Evolutionary conservation across 2,797 vertebrate genomes (phyloP).

Genomic region (Hylomyscus alleni): DNA sequence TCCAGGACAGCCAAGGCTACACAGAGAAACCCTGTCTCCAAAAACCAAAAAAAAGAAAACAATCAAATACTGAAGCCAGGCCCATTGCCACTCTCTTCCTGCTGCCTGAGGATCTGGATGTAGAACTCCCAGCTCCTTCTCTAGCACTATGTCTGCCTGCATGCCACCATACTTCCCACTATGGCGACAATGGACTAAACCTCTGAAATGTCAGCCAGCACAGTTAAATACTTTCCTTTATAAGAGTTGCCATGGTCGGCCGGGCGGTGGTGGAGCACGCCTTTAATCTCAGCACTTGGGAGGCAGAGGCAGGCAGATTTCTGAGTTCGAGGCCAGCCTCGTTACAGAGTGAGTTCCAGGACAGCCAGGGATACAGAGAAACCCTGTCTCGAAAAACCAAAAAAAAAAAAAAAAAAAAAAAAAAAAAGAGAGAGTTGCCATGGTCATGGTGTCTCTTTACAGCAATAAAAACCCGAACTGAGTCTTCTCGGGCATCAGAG

Average conservation of each 20-base stretch:
- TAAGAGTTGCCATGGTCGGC: background rate
- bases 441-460: background rate
- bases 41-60: too few relatives aligned
- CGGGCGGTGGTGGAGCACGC: too few relatives aligned
- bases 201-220: background rate
- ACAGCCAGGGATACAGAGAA: too few relatives aligned
- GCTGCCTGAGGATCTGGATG: background rate
- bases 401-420: too few relatives aligned
- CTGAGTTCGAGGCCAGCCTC: too few relatives aligned
- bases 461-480: background rate
- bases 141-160: background rate
- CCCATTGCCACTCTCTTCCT: background rate
- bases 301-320: too few relatives aligned
- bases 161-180: background rate
- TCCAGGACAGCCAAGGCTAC: too few relatives aligned
- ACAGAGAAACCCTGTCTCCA: too few relatives aligned
- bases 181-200: background rate
- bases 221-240: background rate
- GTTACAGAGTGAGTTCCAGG: too few relatives aligned
- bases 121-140: background rate
- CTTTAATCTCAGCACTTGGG: too few relatives aligned
- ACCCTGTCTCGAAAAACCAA: too few relatives aligned
- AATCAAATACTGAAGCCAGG: background rate
- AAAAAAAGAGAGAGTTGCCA: background rate
- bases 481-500: background rate